Base-by-base conservation (phyloP, 2,113 vertebrate genomes). In the Papio anubis region DNA sequence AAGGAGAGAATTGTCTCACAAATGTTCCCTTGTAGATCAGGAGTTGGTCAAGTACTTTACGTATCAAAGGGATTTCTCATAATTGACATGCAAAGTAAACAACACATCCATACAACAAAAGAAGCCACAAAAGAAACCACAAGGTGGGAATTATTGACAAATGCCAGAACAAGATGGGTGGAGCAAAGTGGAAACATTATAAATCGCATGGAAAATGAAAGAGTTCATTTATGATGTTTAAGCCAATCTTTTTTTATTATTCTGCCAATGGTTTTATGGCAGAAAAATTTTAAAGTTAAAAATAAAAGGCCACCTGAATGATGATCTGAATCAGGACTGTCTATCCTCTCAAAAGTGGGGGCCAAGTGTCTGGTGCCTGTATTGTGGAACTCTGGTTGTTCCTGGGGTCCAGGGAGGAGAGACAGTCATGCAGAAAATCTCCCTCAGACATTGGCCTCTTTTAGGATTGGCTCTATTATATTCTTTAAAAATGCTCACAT, bases 261-360 rank as follows among this genome's bases (percentile, higher is more conserved):
- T 82, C 89, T 90, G 38, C 82, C 83, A 89, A 40, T 85, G 70
- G 85, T 79, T 93, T 94, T 70, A 92, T 83, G 57, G 30, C 35
- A 97, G 83, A 79, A 90, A 81, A 70, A 52, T 68, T 43, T 35
- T n/a, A 30, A 97, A 82, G 55, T 93, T 95, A 57, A 92, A 94
- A 89, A 86, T 61, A 66, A 93, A 88, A 76, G 94, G 16, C 20
- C 86, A 79, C 66, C 38, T 40, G 40, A 75, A 82, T 81, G 80
- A 81, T 88, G 45, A 86, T 91, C 59, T 79, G 72, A 92, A 75
- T 30, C 66, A 91, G 48, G 32, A 88, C 88, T 95, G 2, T 30
- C 43, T 88, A 52, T 86, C 82, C 79, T 91, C 68, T 81, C 78
- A 23, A 55, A 93, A 92, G 88, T 68, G 83, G 57, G 75, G 45